Conservation (phyloP, 1,140 invertebrate species). For the Luehdorfia chinensis region DNA sequence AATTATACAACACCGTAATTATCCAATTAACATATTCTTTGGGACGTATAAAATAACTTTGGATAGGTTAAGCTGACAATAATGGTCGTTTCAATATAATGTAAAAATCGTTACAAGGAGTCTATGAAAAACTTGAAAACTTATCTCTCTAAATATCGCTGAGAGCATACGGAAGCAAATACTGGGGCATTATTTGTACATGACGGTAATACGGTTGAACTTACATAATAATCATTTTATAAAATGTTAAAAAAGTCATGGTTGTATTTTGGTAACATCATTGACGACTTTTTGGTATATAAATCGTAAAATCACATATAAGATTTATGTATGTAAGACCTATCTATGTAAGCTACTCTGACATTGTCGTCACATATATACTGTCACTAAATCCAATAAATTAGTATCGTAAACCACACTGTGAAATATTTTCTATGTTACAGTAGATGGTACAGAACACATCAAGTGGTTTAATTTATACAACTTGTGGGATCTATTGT, state of each 20-base stretch:
- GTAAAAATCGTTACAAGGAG: no score
- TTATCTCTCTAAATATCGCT: no score
- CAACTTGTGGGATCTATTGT: no score
- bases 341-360: no score
- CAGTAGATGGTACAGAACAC: no score
- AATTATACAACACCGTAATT: slow-evolving; percentile 68
- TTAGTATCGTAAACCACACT: background rate
- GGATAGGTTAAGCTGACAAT: slow-evolving; percentile 42
- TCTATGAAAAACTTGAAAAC: no score
- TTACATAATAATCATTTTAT: slow-evolving; percentile 28
- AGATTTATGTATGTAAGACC: slow-evolving; percentile 7
- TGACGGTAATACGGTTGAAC: slow-evolving; percentile 1
- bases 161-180: background rate
- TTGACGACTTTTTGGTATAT: slow-evolving; percentile 4
- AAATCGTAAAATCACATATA: slow-evolving; percentile 8
- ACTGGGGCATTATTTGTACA: slow-evolving; percentile 8
- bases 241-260: slow-evolving; percentile 57
- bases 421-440: background rate
- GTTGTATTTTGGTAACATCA: slow-evolving; percentile 47
- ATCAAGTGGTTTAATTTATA: no score
- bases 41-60: slow-evolving; percentile 67
- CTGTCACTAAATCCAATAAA: background rate
- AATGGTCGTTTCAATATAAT: slow-evolving; percentile 12
- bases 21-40: slow-evolving; percentile 68
- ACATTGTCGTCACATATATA: background rate